phyloP scores from a whole-genome alignment of 2,113 vertebrate genomes.

The Ctenodactylus gundi region DNA sequence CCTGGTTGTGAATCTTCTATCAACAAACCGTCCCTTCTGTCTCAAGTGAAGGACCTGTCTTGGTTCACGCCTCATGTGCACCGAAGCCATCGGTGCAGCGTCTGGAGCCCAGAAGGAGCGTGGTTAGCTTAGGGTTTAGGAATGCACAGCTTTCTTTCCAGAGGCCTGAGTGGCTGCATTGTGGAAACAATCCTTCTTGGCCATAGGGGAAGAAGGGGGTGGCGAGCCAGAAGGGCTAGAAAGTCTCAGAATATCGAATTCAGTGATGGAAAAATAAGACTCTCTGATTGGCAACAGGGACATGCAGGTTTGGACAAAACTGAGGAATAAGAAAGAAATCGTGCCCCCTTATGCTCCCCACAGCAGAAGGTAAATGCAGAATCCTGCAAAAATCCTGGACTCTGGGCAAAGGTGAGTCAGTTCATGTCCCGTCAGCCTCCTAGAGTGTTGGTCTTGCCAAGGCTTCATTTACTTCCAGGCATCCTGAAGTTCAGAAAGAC shows the following conservation, averaged over 20 bases:
- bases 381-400: background rate
- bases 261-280: background rate
- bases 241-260: background rate
- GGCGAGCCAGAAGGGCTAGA: background rate
- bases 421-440: accelerated
- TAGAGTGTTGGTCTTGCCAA: background rate
- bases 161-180: background rate
- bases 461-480: background rate
- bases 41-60: background rate
- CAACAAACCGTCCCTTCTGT: background rate
- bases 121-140: background rate
- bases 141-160: background rate
- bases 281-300: background rate
- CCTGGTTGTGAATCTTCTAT: background rate
- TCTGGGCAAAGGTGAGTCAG: background rate
- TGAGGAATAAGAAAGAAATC: background rate
- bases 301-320: background rate
- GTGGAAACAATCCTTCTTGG: background rate
- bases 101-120: background rate
- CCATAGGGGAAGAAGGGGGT: too few relatives aligned
- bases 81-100: background rate
- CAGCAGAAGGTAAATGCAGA: background rate
- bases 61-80: background rate
- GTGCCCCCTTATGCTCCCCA: background rate
- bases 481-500: background rate